Evolutionary conservation across 2,888 invertebrate species (phyloP), one percentile per base, ranked within the genome.

Genomic region (Lithosia quadra): DNA sequence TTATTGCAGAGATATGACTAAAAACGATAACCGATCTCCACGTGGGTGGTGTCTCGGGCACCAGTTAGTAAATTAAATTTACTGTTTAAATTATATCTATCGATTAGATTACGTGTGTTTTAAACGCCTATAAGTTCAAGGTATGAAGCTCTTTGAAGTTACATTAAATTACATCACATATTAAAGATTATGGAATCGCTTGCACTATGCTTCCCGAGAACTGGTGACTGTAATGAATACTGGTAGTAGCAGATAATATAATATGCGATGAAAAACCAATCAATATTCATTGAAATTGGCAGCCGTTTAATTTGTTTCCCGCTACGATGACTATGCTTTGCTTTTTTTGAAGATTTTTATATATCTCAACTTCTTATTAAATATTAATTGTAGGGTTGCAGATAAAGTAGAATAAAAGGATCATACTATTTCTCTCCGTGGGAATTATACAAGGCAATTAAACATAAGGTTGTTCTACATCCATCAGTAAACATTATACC

Each of bases 271-370:
- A 53, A 55, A 55, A 63, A 55, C 63, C 63, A 63, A 71, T 77
- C 67, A 76, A 78, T 69, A 78, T 75, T 68, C 55, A 63, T 69
- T 9, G 13, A 34, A 65, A 78, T 78, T 69, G 64, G 66, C 36
- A 22, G 62, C 53, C 59, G 59, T 68, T 78, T 72, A 69, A 75
- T 69, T 69, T 57, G 71, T 68, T 65, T 59, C 62, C 65, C 43
- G 43, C 4, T 57, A 58, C 1, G 21, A 66, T 66, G 59, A 63
- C 63, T 63, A 69, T 62, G 28, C 22, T 28, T 34, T 63, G 10
- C 2, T 63, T 8, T n/a, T 53, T 18, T 15, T 5, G 21, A 55
- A 34, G 22, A 22, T 34, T 63, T 63, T 55, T 11, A 34, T 9
- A 10, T 34, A 21, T 34, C 11, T 21, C 28, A 8, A 60, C 3